Conservation (phyloP, 1,140 invertebrate genomes). For the Drosophila malerkotliana region DNA sequence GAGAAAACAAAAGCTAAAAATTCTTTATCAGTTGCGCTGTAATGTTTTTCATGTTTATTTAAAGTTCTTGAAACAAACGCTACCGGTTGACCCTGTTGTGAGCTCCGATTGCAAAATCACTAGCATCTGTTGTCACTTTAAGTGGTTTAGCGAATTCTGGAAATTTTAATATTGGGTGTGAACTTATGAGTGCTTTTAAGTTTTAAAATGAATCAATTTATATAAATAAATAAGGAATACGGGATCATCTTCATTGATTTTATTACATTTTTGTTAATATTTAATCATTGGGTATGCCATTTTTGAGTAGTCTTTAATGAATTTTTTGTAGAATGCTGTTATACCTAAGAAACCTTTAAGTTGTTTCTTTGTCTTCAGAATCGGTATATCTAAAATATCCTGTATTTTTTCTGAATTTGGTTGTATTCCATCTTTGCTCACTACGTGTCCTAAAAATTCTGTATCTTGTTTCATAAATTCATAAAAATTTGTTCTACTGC, state of each 20-base stretch:
- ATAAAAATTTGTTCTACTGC: no score
- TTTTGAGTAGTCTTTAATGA: not conserved
- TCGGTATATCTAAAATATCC: no score
- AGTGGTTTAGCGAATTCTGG: conserved; percentile 32
- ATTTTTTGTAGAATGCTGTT: no score
- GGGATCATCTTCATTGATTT: not conserved
- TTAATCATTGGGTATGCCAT: not conserved
- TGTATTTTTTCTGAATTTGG: no score
- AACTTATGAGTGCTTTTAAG: conserved; percentile 3
- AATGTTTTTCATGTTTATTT: conserved; percentile 13
- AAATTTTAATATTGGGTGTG: not conserved
- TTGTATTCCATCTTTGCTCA: no score
- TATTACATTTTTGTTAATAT: not conserved
- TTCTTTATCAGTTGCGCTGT: conserved; percentile 25
- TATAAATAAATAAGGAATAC: no score
- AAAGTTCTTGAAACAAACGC: conserved; percentile 1
- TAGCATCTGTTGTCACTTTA: conserved; percentile 26
- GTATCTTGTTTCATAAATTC: no score
- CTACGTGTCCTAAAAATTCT: no score
- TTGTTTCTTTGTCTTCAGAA: no score
- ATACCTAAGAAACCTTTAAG: no score
- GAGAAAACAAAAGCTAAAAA: conserved; percentile 21
- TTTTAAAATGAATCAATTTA: conserved; percentile 11
- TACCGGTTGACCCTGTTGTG: conserved; percentile 4
- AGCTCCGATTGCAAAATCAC: conserved; percentile 26